Base-by-base conservation (phyloP, 2,888 invertebrate species). In the Nephrocerus scutellatus region DNA sequence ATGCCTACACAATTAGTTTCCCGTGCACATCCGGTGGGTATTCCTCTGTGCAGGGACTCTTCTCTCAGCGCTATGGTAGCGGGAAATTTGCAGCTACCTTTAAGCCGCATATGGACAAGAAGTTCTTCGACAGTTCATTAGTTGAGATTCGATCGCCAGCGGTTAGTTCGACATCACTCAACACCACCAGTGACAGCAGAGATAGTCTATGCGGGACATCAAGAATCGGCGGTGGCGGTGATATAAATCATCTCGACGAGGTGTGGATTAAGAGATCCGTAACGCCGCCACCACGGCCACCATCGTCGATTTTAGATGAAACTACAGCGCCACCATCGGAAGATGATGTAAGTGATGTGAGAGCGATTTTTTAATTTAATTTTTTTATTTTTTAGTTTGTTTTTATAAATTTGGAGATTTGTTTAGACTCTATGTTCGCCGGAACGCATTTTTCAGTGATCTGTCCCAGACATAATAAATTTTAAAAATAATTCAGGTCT, bases 71-170 rank as follows among this genome's bases (percentile, higher is more conserved):
- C 6, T 62, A 62, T 34, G 66, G 60, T 45, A 63, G 66, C 38
- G 47, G 60, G 30, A 56, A 57, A 4, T 51, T 53, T 6, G 43
- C 52, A 4, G 26, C 50, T n/a, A 33, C 22, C 4, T 54, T 49
- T 9, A 44, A 48, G 14, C 81, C 80, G 3, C 87, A 87, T 66
- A 73, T 80, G 47, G 85, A 86, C 66, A 82, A 82, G 58, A 74
- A 80, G 48, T 88, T 84, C 72, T 87, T 87, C 60, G 87, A 87
- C 68, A 80, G 81, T 51, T 84, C 84, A 47, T 71, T 87, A 50
- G 80, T 87, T 53, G 85, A 84, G 68, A 84, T 87, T 68, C 82
- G 84, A 13, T 52, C 65, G 5, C 55, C 60, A 23, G 80, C 80
- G 24, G 51, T 52, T 15, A 67, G 64, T 51, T 59, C 55, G 36